Base-by-base conservation (phyloP, 2,888 invertebrate species). In the Neria commutata region DNA sequence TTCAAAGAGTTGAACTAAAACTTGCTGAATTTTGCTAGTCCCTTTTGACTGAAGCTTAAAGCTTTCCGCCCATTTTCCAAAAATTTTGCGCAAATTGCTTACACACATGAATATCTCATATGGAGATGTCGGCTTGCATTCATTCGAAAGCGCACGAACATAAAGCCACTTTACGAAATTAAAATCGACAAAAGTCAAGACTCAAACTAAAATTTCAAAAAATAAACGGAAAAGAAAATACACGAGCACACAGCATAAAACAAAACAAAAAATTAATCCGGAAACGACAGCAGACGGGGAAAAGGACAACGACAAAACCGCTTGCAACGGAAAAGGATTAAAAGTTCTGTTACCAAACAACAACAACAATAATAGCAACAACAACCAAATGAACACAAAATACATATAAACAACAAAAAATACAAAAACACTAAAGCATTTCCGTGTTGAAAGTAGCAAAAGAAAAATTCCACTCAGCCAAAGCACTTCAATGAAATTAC, bases 211-310 rank as follows among this genome's bases (percentile, higher is more conserved):
- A 37, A 37, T 14, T 37, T 5, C n/a, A 29, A 29, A 29, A 29
- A 29, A 29, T 8, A 29, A 29, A 29, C 5, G 11, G 11, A 29
- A 29, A 8, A 29, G n/a, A n/a, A n/a, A n/a, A n/a, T n/a, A n/a
- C n/a, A n/a, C n/a, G n/a, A n/a, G n/a, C n/a, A n/a, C 11, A 29
- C 6, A 29, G 29, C 11, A 11, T 8, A 37, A 37, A 37, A 37
- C 3, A 37, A 25, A 50, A 51, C 50, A 60, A 58, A 65, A 67
- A 67, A 63, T 67, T 65, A 67, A 67, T 67, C 67, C 67, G 67
- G 67, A 67, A 62, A 62, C 62, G 33, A 49, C 33, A 34, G 3
- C 3, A 25, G 25, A 49, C 55, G 54, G 53, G 54, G 47, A 52
- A 48, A 47, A 47, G 24, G 23, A 23, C 46, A 11, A 24, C 49